Percentiles rank a stretch among this genome's conserved stretches.
Conservation (phyloP, 2,797 vertebrate species). For the Mormyrus hasselquistii region DNA sequence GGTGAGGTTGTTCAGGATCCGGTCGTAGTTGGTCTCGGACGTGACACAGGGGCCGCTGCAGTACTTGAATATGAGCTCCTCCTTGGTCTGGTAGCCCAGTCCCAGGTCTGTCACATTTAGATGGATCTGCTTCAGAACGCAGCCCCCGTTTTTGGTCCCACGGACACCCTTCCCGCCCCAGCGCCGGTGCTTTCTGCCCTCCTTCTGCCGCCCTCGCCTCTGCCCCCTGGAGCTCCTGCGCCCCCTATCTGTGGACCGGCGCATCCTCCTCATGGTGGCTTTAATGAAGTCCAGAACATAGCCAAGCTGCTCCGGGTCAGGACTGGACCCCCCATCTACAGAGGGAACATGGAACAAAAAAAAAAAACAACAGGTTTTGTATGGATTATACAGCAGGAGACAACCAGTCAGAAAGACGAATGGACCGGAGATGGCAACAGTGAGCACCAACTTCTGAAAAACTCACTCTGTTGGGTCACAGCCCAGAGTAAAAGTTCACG, state of each 20-base stretch:
- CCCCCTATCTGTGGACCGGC: slow-evolving; percentile 71
- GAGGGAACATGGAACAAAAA: background rate
- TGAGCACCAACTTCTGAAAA: background rate
- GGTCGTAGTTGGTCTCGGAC: slow-evolving; percentile 90
- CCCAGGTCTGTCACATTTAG: slow-evolving; percentile 95
- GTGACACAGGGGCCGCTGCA: slow-evolving; percentile 91
- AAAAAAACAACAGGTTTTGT: background rate
- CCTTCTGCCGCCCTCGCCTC: slow-evolving; percentile 57
- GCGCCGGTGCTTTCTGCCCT: slow-evolving; percentile 46
- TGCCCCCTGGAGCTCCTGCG: slow-evolving; percentile 49
- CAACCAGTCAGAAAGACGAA: background rate
- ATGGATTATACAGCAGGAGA: background rate
- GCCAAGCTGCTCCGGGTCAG: slow-evolving; percentile 83
- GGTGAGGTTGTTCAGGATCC: slow-evolving; percentile 94
- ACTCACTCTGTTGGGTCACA: background rate
- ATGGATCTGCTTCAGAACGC: slow-evolving; percentile 87
- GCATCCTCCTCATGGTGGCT: slow-evolving; percentile 85
- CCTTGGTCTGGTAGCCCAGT: slow-evolving; percentile 92
- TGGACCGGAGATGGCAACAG: background rate
- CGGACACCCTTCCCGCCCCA: slow-evolving; percentile 54
- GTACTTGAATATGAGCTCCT: slow-evolving; percentile 94
- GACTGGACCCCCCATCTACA: slow-evolving; percentile 59
- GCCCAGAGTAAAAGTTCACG: background rate
- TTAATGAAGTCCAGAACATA: slow-evolving; percentile 95
- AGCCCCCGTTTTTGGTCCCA: slow-evolving; percentile 69